phyloP scores from a whole-genome alignment of 2,113 vertebrate species.

The Hemiscyllium ocellatum region DNA sequence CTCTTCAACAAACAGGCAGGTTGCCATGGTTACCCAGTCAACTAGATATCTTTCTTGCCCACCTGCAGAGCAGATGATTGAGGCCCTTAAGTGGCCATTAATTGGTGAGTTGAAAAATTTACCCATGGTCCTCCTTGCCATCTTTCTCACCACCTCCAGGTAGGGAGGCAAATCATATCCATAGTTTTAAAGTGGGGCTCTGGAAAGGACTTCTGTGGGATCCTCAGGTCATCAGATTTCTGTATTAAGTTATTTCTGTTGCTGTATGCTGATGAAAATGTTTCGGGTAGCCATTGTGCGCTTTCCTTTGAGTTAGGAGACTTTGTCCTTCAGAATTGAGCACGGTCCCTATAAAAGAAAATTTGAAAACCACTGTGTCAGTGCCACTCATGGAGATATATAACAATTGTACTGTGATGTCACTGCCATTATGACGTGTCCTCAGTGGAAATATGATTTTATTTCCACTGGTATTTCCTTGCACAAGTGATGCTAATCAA shows the following conservation, averaged over 20 bases:
- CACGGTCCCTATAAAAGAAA: background rate
- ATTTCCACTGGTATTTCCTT: constrained; percentile 37
- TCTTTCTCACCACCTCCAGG: too few species aligned
- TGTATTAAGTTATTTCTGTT: background rate
- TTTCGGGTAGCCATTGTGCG: background rate
- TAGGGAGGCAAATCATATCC: too few species aligned
- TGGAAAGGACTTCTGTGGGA: background rate
- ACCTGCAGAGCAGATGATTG: too few species aligned
- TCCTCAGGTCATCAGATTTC: background rate
- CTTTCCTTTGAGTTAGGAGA: background rate
- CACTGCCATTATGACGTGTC: constrained; percentile 21
- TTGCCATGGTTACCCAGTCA: too few species aligned
- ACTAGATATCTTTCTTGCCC: too few species aligned
- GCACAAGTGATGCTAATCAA: constrained; percentile 26
- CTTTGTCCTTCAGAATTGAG: constrained; percentile 30
- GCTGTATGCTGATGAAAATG: background rate
- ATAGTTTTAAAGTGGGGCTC: background rate
- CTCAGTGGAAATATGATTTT: constrained; percentile 20
- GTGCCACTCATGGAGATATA: background rate
- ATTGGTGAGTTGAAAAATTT: too few species aligned
- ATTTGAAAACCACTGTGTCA: background rate
- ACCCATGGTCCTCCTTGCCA: too few species aligned
- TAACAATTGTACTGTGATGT: constrained; percentile 25
- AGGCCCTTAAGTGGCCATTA: too few species aligned
- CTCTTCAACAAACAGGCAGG: too few species aligned